Conservation (phyloP, 2,113 vertebrate species). For the Cisticola juncidis region DNA sequence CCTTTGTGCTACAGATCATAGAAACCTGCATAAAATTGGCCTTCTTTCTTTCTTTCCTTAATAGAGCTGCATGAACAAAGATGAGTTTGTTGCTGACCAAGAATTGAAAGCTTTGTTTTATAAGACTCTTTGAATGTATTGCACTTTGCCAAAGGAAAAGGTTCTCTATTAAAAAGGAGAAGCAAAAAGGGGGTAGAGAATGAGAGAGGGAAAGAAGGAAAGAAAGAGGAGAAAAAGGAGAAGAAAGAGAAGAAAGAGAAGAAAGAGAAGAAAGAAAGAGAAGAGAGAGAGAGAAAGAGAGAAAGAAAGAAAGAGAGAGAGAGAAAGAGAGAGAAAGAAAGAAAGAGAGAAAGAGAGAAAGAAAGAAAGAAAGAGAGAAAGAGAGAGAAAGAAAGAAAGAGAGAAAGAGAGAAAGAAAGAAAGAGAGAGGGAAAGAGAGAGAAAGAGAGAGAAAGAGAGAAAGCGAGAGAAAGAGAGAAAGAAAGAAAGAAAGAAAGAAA, state of each 20-base stretch:
- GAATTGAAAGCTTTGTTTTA: conserved; percentile 84
- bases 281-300: neutral
- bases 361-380: too few relatives aligned
- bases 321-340: too few relatives aligned
- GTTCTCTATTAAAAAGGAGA: conserved; percentile 55
- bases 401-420: too few relatives aligned
- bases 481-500: neutral
- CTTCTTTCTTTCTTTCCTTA: conserved; percentile 84
- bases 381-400: too few relatives aligned
- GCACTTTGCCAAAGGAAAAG: conserved; percentile 75
- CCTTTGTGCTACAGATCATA: conserved; percentile 79
- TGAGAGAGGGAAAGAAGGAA: neutral
- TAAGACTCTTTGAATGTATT: conserved; percentile 78
- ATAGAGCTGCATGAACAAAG: conserved; percentile 82
- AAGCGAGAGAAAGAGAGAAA: neutral
- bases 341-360: too few relatives aligned
- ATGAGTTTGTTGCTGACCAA: conserved; percentile 86
- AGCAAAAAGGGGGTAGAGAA: neutral
- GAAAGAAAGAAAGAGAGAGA: too few relatives aligned
- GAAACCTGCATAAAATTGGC: conserved; percentile 87
- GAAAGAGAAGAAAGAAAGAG: neutral
- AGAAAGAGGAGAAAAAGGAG: neutral
- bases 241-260: neutral
- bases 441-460: neutral
- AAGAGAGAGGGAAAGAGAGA: neutral